These are phyloP conservation scores for Rhinoraja longicauda DNA, from an alignment of 2,797 vertebrate species.

Conservation along the genomic window DNA sequence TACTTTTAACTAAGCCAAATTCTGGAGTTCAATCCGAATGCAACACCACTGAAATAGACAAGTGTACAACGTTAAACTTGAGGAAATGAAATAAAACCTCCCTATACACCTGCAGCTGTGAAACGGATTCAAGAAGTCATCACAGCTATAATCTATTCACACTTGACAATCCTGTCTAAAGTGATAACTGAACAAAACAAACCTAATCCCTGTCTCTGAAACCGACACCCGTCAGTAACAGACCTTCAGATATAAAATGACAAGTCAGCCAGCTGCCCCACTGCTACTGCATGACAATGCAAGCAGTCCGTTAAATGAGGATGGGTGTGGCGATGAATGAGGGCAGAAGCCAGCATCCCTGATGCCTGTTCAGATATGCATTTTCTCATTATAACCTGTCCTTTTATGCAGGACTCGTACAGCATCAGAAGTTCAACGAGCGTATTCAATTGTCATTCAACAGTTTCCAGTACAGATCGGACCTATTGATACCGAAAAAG, in stretches of 20 bases:
- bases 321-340: constrained; percentile 42
- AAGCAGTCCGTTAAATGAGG: constrained; percentile 29
- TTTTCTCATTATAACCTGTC: constrained; percentile 44
- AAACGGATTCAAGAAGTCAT: constrained; percentile 36
- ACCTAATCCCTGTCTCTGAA: constrained; percentile 42
- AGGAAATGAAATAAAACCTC: constrained; percentile 36
- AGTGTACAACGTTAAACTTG: not conserved
- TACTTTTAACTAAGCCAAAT: not conserved
- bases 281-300: constrained; percentile 39
- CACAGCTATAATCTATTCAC: constrained; percentile 25
- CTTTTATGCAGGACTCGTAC: constrained; percentile 43
- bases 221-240: constrained; percentile 40
- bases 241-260: constrained; percentile 41
- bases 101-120: constrained; percentile 33
- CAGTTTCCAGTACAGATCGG: constrained; percentile 38
- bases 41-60: not conserved
- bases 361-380: constrained; percentile 39
- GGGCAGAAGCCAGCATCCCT: constrained; percentile 37
- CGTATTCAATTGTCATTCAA: constrained; percentile 44
- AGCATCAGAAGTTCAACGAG: constrained; percentile 47
- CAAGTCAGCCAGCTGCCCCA: constrained; percentile 41
- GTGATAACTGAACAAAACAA: constrained; percentile 40
- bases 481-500: constrained; percentile 28
- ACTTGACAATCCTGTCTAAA: constrained; percentile 29
- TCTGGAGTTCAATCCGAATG: not conserved